A percentile compares a stretch with the other conserved stretches of the same genome.
Evolutionary conservation across 2,888 invertebrate genomes (phyloP).

Genomic region (Lasius platythorax): DNA sequence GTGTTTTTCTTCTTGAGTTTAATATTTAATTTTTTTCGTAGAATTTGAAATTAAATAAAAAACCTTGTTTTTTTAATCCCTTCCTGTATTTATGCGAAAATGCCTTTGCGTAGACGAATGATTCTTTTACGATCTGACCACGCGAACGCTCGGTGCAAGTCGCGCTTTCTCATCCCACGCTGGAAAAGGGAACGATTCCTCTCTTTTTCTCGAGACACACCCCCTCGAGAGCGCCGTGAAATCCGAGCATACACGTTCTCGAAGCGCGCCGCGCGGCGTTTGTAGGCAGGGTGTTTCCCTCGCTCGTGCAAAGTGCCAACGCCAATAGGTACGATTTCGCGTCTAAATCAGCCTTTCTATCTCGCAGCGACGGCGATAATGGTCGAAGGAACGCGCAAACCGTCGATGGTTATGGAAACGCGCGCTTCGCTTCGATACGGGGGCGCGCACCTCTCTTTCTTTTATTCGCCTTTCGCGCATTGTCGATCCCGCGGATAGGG

Average conservation of each 20-base stretch:
- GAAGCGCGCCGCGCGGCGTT: conserved; percentile 46
- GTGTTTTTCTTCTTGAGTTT: background rate
- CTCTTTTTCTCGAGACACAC: conserved; percentile 64
- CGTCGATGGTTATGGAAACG: conserved; percentile 61
- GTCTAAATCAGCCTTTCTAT: conserved; percentile 72
- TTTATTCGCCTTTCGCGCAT: conserved; percentile 56
- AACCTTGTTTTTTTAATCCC: background rate
- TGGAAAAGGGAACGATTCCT: conserved; percentile 41
- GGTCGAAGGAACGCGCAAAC: conserved; percentile 51
- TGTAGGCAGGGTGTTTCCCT: conserved; percentile 54
- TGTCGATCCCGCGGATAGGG: conserved; percentile 51
- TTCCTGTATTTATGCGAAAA: background rate
- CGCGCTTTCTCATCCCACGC: conserved; percentile 41
- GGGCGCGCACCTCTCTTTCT: conserved; percentile 18
- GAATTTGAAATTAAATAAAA: background rate
- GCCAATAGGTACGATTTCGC: conserved; percentile 60
- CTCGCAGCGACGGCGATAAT: conserved; percentile 60
- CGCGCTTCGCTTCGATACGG: conserved; percentile 13
- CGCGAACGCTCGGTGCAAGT: conserved; percentile 14
- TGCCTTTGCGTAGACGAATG: background rate
- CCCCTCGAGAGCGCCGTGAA: conserved; percentile 41
- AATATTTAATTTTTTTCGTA: background rate
- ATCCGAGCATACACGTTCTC: conserved; percentile 18
- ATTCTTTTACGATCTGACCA: conserved; percentile 10
- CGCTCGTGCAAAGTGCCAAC: conserved; percentile 1